Conservation (phyloP, 2,113 vertebrate species). For the Anarhynchus alexandrinus region DNA sequence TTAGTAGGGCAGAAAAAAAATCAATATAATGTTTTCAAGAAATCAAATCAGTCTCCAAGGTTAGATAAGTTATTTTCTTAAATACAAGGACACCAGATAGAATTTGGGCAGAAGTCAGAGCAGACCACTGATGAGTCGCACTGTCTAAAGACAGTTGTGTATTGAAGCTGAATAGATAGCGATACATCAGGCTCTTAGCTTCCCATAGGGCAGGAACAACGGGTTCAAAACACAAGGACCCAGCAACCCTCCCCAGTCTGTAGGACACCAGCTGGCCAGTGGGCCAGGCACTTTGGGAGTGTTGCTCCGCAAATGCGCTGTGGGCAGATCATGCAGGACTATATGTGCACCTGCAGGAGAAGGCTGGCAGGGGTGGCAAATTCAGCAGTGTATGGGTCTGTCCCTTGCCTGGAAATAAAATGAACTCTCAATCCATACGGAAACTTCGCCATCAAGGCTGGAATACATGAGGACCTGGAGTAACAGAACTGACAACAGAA, state of each 20-base stretch:
- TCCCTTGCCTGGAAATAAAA: background rate
- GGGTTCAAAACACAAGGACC: background rate
- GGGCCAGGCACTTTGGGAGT: background rate
- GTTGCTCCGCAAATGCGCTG: background rate
- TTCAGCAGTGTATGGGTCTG: rapidly evolving
- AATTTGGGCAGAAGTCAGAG: background rate
- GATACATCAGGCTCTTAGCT: background rate
- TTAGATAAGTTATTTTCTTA: background rate
- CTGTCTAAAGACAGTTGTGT: background rate
- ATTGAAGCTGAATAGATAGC: background rate
- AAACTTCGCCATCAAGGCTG: background rate
- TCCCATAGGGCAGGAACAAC: background rate
- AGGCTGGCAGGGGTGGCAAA: background rate
- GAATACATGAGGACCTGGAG: background rate
- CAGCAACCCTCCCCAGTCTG: background rate
- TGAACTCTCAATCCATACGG: no score
- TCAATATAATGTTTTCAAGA: background rate
- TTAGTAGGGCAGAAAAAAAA: background rate
- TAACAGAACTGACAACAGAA: background rate
- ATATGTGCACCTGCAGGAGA: background rate
- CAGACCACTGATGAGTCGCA: background rate
- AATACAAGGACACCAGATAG: background rate
- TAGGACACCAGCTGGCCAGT: background rate
- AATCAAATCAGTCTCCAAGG: background rate
- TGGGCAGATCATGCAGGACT: rapidly evolving